Percentiles rank a stretch among this genome's conserved stretches.
These are phyloP conservation scores for Sylvicola fuscatus DNA, from an alignment of 2,888 invertebrate species.

Conservation along the genomic window DNA sequence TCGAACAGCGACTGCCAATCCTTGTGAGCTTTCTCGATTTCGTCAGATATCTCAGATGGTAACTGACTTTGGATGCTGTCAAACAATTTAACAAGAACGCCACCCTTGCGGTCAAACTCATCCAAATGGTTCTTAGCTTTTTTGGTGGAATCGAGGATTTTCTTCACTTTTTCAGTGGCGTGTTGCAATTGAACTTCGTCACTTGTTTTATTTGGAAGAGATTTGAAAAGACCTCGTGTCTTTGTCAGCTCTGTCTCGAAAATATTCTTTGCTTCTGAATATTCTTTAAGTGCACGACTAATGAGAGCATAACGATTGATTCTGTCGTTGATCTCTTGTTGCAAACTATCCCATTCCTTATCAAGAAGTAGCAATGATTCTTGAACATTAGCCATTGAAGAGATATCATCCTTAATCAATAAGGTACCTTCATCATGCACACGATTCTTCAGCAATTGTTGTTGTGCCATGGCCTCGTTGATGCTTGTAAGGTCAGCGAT, in stretches of 20 bases:
- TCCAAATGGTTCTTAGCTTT: constrained; percentile 56
- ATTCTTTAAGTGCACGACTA: constrained; percentile 50
- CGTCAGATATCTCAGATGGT: constrained; percentile 23
- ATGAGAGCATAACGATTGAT: constrained; percentile 53
- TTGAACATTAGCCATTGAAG: constrained; percentile 60
- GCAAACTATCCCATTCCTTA: constrained; percentile 59
- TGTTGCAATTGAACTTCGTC: constrained; percentile 52
- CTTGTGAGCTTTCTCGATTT: constrained; percentile 36
- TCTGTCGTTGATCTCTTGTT: constrained; percentile 50
- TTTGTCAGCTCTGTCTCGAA: constrained; percentile 48
- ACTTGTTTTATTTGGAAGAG: constrained; percentile 42
- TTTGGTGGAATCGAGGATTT: constrained; percentile 50
- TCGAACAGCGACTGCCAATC: constrained; percentile 53
- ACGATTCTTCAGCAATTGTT: constrained; percentile 40
- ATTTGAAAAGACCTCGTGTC: constrained; percentile 41
- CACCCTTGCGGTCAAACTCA: constrained; percentile 52
- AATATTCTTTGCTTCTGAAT: constrained; percentile 48
- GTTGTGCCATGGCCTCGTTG: constrained; percentile 34
- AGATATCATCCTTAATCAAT: constrained; percentile 62
- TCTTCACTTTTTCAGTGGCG: constrained; percentile 52
- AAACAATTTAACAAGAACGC: constrained; percentile 24
- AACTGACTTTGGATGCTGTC: constrained; percentile 30
- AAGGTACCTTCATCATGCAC: constrained; percentile 60
- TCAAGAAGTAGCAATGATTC: constrained; percentile 58
- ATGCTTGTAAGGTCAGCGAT: constrained; percentile 29